Base-by-base conservation (phyloP, 2,797 vertebrate genomes). In the Capromys pilorides region DNA sequence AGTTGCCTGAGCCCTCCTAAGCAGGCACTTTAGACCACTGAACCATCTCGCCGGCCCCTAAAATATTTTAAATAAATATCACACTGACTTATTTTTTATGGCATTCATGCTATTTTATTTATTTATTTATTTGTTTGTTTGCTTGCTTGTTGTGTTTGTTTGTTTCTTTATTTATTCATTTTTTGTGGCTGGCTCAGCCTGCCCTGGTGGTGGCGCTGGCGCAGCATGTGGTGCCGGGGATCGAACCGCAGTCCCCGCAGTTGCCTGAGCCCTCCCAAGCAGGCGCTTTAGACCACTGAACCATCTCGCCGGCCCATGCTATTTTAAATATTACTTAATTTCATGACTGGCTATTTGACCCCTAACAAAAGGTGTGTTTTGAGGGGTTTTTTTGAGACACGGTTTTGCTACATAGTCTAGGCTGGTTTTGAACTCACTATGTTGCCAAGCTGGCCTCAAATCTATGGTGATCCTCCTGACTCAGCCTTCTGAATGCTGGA, bases 1-100 rank as follows among this genome's bases (percentile, higher is more conserved):
- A n/a, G n/a, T n/a, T n/a, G n/a, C n/a, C n/a, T n/a, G n/a, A n/a
- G n/a, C n/a, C n/a, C n/a, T n/a, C n/a, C n/a, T n/a, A n/a, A n/a
- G n/a, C n/a, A n/a, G n/a, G n/a, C n/a, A n/a, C n/a, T n/a, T n/a
- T n/a, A n/a, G n/a, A n/a, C n/a, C n/a, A n/a, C n/a, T n/a, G n/a
- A n/a, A n/a, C n/a, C n/a, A n/a, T n/a, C n/a, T n/a, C n/a, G n/a
- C n/a, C n/a, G n/a, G n/a, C n/a, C n/a, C n/a, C n/a, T 2, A 54
- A 54, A 54, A 54, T 61, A 22, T 64, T 83, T 87, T 93, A 80
- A 54, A 86, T 85, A 67, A 93, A 83, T 81, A 51, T n/a, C 85
- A 67, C 16, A 88, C 26, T 16, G 26, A 86, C 36, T 85, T 88
- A 41, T 41, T 89, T 69, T 69, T 66, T 33, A 69, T 4, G 49